Evolutionary conservation across 2,113 vertebrate species (phyloP).

Genomic region (Cynoglossus semilaevis): DNA sequence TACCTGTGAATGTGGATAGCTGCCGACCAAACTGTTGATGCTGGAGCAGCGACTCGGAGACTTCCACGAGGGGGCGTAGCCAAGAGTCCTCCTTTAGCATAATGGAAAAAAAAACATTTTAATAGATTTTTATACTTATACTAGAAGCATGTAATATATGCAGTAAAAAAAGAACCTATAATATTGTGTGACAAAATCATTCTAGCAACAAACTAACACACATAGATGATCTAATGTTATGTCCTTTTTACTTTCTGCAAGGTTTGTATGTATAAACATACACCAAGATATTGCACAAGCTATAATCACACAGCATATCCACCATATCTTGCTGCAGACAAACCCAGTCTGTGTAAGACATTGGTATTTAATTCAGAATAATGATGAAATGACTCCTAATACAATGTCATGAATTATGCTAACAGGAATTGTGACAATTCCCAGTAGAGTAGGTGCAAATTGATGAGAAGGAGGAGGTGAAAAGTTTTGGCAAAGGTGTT

Average conservation of each 20-base stretch:
- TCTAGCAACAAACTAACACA: too few species aligned
- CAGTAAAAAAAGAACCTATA: too few species aligned
- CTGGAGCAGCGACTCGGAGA: conserved; percentile 93
- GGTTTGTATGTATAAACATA: too few species aligned
- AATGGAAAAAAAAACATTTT: conserved; percentile 11
- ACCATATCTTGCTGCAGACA: too few species aligned
- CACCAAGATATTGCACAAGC: too few species aligned
- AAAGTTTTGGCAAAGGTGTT: conserved; percentile 37
- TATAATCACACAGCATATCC: too few species aligned
- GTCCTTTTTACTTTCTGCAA: too few species aligned
- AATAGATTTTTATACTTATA: neutral
- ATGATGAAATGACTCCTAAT: neutral
- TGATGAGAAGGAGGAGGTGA: conserved; percentile 26
- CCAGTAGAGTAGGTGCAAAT: conserved; percentile 1
- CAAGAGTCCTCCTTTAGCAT: conserved; percentile 82
- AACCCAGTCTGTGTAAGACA: neutral
- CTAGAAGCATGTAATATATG: neutral
- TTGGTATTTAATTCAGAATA: neutral
- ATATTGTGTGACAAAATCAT: too few species aligned
- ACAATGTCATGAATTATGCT: neutral
- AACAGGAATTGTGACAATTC: neutral
- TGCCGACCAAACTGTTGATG: conserved; percentile 90
- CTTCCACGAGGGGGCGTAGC: conserved; percentile 81
- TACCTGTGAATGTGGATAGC: conserved; percentile 74
- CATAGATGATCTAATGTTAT: too few species aligned